Conservation (phyloP, 2,113 vertebrate species). For the Smithornis capensis region DNA sequence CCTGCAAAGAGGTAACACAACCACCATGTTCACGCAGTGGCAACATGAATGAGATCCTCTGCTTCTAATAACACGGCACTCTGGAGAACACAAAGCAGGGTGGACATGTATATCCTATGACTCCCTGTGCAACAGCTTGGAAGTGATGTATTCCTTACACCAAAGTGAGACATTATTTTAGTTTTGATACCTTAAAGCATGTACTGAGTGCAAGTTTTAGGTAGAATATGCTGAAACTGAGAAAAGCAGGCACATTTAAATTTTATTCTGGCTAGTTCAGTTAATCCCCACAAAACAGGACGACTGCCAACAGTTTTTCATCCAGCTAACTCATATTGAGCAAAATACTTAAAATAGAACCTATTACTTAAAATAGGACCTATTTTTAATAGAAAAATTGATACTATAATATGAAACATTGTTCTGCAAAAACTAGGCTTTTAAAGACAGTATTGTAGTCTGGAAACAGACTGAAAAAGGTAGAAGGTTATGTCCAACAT, state of each 20-base stretch:
- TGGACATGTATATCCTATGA: accelerated
- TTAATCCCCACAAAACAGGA: conserved; percentile 67
- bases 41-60: not conserved
- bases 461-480: conserved; percentile 64
- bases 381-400: conserved; percentile 81
- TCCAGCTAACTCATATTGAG: conserved; percentile 67
- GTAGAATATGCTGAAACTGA: conserved; percentile 14
- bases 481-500: conserved; percentile 70
- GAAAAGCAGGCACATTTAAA: conserved; percentile 59
- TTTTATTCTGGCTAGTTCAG: conserved; percentile 57
- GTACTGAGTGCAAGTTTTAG: conserved; percentile 7
- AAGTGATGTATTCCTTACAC: not conserved
- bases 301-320: conserved; percentile 69
- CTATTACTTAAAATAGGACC: conserved; percentile 76
- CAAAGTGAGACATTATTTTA: not conserved
- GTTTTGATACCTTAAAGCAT: conserved; percentile 21
- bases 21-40: accelerated
- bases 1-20: not conserved
- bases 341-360: conserved; percentile 74
- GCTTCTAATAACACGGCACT: not conserved
- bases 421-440: conserved; percentile 69
- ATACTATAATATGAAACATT: conserved; percentile 72
- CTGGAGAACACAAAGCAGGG: not conserved
- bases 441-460: conserved; percentile 69
- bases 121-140: not conserved